Evolutionary conservation across 2,797 vertebrate species (phyloP).

Genomic region (Avahi laniger): DNA sequence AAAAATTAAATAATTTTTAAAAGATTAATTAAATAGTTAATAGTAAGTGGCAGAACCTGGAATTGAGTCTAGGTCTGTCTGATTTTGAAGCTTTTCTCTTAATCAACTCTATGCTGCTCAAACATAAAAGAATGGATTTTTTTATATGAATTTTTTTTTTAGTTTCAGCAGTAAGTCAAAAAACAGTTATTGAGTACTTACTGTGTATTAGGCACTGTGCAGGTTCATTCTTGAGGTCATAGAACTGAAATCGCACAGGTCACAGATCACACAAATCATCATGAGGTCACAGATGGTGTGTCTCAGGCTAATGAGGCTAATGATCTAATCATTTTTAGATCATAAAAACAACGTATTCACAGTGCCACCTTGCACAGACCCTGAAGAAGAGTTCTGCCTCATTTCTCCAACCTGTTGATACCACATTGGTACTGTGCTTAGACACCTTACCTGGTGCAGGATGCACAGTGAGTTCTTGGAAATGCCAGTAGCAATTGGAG

Average conservation of each 20-base stretch:
- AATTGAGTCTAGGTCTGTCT: not conserved
- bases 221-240: not conserved
- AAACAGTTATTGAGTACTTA: not conserved
- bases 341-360: not conserved
- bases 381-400: not conserved
- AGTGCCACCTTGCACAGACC: not conserved
- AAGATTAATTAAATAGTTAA: not conserved
- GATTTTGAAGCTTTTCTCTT: not conserved
- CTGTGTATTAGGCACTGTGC: not conserved
- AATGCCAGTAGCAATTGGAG: not conserved
- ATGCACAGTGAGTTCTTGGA: not conserved
- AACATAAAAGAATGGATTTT: not conserved
- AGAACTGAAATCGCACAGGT: not conserved
- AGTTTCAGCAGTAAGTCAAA: not conserved
- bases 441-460: too few species aligned
- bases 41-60: not conserved
- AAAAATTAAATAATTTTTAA: not conserved
- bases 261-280: not conserved
- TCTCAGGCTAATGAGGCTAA: not conserved
- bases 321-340: not conserved
- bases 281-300: not conserved
- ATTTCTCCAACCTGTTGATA: not conserved
- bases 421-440: not conserved
- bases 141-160: not conserved
- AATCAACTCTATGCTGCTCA: not conserved